Evolutionary conservation across 1,140 invertebrate genomes (phyloP).

Genomic region (Cotesia glomerata): DNA sequence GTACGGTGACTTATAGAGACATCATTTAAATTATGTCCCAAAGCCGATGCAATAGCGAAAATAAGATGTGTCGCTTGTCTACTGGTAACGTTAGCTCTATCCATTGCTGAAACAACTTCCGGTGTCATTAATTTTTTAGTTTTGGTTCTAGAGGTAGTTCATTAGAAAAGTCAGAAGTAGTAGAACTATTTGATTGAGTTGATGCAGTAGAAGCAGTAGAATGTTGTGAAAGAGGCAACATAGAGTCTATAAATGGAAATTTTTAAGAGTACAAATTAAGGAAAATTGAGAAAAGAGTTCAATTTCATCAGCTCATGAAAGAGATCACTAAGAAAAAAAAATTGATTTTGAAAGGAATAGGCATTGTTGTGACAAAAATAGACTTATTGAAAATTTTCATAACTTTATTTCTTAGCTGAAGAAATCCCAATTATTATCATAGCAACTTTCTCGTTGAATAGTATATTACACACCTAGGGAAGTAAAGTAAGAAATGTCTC

Average conservation of each 20-base stretch:
- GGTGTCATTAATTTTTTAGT: conserved; percentile 14
- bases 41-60: background rate
- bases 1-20: conserved; percentile 15
- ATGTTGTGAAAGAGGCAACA: background rate
- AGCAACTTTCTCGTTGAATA: too few relatives aligned
- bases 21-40: conserved; percentile 6
- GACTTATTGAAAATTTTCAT: too few relatives aligned
- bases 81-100: conserved; percentile 7
- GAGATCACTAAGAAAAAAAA: too few relatives aligned
- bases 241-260: background rate
- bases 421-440: too few relatives aligned
- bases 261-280: background rate
- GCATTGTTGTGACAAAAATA: too few relatives aligned
- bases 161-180: background rate
- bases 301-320: too few relatives aligned
- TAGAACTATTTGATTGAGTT: background rate
- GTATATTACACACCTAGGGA: too few relatives aligned
- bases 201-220: background rate
- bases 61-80: conserved; percentile 6
- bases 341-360: too few relatives aligned
- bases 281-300: background rate
- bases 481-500: too few relatives aligned
- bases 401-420: too few relatives aligned
- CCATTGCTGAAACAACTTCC: conserved; percentile 14
- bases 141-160: background rate